phyloP scores from a whole-genome alignment of 2,113 vertebrate genomes.

The Pelecanoides urinatrix region DNA sequence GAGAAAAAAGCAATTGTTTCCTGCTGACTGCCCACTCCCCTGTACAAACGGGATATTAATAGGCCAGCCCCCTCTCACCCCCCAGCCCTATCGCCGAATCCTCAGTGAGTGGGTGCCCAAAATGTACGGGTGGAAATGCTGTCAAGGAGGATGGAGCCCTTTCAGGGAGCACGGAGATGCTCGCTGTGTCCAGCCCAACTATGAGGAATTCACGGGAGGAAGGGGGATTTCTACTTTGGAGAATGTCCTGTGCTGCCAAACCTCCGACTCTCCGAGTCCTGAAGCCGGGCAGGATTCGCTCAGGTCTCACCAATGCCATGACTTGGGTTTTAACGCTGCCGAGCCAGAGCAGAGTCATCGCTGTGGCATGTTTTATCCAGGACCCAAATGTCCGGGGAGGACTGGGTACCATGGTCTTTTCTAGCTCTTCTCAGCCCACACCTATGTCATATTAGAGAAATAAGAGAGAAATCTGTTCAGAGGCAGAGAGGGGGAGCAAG shows the following conservation, averaged over 20 bases:
- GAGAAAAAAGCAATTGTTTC: slow-evolving; percentile 21
- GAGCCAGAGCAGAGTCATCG: fast-evolving
- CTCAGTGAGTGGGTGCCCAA: not conserved
- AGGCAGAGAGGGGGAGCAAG: not conserved
- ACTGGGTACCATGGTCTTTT: fast-evolving
- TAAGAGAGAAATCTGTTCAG: not conserved
- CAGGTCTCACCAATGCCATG: fast-evolving
- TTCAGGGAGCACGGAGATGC: not conserved
- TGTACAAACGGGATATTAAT: not conserved
- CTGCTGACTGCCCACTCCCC: not conserved
- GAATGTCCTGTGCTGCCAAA: not conserved
- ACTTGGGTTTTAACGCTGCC: not conserved
- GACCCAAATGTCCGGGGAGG: fast-evolving
- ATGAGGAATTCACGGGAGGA: not conserved
- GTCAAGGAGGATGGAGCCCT: not conserved
- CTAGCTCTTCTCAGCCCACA: not conserved
- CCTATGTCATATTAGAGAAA: not conserved
- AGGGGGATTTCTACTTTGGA: not conserved
- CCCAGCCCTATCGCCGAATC: not conserved
- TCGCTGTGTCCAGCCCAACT: not conserved
- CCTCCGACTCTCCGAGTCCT: fast-evolving
- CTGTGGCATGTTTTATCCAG: fast-evolving
- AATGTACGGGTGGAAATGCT: not conserved
- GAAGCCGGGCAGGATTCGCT: not conserved
- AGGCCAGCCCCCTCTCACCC: not conserved